Evolutionary conservation across 92 coral and sea anemone species (phyloP), one percentile per base, ranked within the genome.

Genomic region (Phenganax subtilis): DNA sequence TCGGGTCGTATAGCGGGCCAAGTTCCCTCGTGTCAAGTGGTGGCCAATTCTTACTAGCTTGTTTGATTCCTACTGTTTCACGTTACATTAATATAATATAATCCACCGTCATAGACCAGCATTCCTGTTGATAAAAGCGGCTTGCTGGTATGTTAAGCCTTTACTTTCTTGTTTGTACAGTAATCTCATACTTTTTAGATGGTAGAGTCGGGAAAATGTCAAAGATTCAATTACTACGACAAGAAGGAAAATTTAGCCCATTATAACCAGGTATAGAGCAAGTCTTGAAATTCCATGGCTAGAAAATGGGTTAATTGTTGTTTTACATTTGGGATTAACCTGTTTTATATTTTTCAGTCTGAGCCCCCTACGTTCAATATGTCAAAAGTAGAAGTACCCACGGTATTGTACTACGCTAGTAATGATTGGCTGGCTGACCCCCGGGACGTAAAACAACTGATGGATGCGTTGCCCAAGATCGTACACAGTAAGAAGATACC

Each of bases 161-260:
- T 5, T 37, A 37, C 47, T 37, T 37, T 37, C 47, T 37, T 37
- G 3, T 37, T 37, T 37, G 2, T 73, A 54, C 55, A 5, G 16
- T 54, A 17, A 52, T 16, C 15, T 17, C 52, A 31, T 55, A 12
- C 15, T 59, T 53, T 76, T 15, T 79, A 94, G 98, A 68, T 94
- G 79, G 88, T 94, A 15, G 82, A 86, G 53, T 86, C 76, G 29
- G 93, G 91, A 16, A 81, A 84, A 71, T 89, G 88, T 17, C 90
- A 90, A 81, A 88, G 80, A 80, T 94, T 90, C 86, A 87, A 94
- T 58, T 94, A 94, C 69, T 97, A 97, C 57, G 87, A 63, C 27
- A n/a, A 75, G 60, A 72, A 85, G 75, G 96, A 96, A 30, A 94
- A 94, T 80, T 69, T 67, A 44, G 78, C 76, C 10, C 98, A 85